Evolutionary conservation across 2,113 vertebrate genomes (phyloP).

Genomic region (Kobus ellipsiprymnus): DNA sequence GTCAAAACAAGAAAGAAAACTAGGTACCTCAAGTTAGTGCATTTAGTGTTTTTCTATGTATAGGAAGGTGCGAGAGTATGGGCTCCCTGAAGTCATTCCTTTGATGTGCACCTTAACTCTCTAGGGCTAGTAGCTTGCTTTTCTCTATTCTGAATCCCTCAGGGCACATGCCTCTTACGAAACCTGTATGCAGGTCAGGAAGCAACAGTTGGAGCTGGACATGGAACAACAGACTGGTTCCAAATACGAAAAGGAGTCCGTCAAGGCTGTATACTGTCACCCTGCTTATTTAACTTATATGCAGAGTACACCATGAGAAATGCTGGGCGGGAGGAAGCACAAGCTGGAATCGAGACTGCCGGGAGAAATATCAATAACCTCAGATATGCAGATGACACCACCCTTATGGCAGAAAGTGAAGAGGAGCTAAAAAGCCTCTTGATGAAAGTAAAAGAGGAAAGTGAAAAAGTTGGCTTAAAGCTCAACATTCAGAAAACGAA

Average conservation of each 20-base stretch:
- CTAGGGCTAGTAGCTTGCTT: not conserved
- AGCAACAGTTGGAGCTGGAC: not conserved
- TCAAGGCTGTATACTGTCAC: not conserved
- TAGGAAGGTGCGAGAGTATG: not conserved
- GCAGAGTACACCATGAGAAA: not conserved
- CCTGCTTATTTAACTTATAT: not conserved
- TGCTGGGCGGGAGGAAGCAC: rapidly evolving
- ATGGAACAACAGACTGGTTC: not conserved
- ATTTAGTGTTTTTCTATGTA: not conserved
- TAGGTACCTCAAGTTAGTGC: not conserved
- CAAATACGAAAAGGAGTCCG: not conserved
- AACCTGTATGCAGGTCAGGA: not conserved
- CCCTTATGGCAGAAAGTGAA: not conserved
- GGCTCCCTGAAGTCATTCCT: not conserved
- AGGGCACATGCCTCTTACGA: not conserved
- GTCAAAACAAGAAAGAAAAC: not conserved
- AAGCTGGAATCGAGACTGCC: not conserved
- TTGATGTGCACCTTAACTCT: not conserved
- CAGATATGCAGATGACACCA: not conserved
- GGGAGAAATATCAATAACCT: not conserved
- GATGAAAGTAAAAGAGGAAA: not conserved
- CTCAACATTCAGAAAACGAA: not conserved
- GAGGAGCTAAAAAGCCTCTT: not conserved
- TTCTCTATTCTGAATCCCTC: not conserved
- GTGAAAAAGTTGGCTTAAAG: not conserved